Evolutionary conservation across 2,113 vertebrate genomes (phyloP).

Genomic region (Chamaetylas fuelleborni): DNA sequence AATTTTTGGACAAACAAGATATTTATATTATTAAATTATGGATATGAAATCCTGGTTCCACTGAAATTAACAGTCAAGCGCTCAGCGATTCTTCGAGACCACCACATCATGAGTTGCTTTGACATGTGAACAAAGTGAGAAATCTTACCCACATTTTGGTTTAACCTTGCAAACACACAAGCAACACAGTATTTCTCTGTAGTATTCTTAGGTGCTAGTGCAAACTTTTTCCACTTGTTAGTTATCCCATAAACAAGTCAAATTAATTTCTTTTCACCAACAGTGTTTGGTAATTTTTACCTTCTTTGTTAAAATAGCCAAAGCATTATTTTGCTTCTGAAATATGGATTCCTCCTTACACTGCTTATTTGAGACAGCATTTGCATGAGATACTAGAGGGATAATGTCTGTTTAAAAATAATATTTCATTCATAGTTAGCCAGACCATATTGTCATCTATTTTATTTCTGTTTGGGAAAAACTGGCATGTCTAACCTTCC

Average conservation of each 20-base stretch:
- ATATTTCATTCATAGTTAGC: background rate
- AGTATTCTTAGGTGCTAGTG: background rate
- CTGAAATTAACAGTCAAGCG: background rate
- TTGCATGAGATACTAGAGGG: background rate
- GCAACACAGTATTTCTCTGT: background rate
- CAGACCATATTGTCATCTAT: rapidly evolving
- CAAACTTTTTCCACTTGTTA: background rate
- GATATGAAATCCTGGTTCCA: background rate
- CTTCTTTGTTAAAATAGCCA: background rate
- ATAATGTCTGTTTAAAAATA: background rate
- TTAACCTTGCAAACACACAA: background rate
- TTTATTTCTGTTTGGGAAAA: background rate
- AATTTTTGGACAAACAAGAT: background rate
- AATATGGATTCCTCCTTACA: background rate
- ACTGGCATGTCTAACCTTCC: background rate
- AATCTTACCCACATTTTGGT: background rate
- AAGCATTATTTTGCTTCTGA: background rate
- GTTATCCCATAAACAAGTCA: background rate
- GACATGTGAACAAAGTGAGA: background rate
- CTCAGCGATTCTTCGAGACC: background rate
- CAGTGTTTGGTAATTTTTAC: background rate
- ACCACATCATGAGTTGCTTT: background rate
- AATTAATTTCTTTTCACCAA: background rate
- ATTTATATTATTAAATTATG: background rate
- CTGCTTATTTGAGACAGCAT: background rate